phyloP scores from a whole-genome alignment of 2,113 vertebrate genomes.

The Cygnus buccinator region DNA sequence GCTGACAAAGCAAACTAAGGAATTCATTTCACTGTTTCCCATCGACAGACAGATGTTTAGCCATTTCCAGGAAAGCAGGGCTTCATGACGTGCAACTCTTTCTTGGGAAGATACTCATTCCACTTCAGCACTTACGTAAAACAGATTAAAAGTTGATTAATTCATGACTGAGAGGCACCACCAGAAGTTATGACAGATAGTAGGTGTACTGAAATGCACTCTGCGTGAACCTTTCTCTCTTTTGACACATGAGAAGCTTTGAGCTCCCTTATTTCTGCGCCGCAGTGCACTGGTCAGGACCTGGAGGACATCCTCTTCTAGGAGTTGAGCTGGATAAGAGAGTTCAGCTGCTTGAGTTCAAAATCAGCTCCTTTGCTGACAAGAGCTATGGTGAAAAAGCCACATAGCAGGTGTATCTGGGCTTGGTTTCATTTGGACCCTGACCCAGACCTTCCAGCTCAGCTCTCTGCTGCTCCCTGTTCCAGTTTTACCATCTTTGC shows the following conservation, averaged over 20 bases:
- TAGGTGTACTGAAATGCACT: too few species aligned
- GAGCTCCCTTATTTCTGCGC: neutral
- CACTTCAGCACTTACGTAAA: neutral
- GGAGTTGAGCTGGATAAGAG: neutral
- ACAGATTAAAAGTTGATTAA: neutral
- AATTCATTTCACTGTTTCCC: neutral
- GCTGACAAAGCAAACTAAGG: neutral
- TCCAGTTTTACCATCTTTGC: neutral
- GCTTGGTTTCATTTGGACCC: neutral
- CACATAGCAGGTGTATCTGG: neutral
- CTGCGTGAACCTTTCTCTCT: neutral
- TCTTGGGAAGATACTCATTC: neutral
- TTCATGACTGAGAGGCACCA: neutral
- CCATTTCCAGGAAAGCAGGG: neutral
- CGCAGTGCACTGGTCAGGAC: neutral
- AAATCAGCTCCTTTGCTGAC: neutral
- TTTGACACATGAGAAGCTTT: neutral
- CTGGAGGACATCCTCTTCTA: neutral
- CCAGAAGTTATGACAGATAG: neutral
- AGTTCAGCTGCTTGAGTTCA: neutral
- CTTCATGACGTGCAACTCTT: neutral
- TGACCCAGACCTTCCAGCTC: neutral
- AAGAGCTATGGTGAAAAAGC: neutral
- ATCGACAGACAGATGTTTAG: neutral
- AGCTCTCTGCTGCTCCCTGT: accelerated